Evolutionary conservation across 2,113 vertebrate genomes (phyloP).

Genomic region (Kobus ellipsiprymnus): DNA sequence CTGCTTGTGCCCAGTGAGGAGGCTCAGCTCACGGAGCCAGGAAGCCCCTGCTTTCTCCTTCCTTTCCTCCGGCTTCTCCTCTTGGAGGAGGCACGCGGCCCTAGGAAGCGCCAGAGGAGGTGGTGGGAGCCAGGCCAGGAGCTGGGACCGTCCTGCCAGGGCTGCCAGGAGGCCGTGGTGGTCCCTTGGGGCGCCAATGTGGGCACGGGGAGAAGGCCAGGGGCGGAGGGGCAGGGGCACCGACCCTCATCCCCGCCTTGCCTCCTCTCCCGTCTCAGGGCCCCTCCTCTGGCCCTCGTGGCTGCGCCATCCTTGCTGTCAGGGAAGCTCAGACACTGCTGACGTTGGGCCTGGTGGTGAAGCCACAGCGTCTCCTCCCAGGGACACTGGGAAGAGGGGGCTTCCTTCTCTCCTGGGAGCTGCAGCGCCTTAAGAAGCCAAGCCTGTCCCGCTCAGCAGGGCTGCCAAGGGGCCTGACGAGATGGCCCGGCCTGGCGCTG

Average conservation of each 20-base stretch:
- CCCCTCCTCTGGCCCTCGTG: neutral
- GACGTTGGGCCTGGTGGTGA: accelerated
- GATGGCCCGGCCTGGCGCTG: accelerated
- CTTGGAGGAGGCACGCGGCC: neutral
- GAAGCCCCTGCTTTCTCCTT: neutral
- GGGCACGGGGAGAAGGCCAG: neutral
- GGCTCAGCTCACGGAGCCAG: neutral
- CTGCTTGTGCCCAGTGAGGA: too few species aligned
- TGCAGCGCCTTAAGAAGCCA: neutral
- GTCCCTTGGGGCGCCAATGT: accelerated
- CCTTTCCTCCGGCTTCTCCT: too few species aligned
- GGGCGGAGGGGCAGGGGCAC: neutral
- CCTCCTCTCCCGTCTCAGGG: neutral
- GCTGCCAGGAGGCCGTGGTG: neutral
- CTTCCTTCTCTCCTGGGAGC: neutral
- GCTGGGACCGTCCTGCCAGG: neutral
- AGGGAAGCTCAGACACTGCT: neutral
- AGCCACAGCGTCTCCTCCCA: accelerated
- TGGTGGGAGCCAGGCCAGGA: neutral
- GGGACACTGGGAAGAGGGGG: neutral
- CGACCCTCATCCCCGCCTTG: neutral
- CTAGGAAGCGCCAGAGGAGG: neutral
- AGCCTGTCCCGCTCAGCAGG: neutral
- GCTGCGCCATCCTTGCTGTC: accelerated
- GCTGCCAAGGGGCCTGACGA: neutral